Evolutionary conservation across 2,888 invertebrate genomes (phyloP), one percentile per base, ranked within the genome.

Genomic region (Ditylenchus weischeri): DNA sequence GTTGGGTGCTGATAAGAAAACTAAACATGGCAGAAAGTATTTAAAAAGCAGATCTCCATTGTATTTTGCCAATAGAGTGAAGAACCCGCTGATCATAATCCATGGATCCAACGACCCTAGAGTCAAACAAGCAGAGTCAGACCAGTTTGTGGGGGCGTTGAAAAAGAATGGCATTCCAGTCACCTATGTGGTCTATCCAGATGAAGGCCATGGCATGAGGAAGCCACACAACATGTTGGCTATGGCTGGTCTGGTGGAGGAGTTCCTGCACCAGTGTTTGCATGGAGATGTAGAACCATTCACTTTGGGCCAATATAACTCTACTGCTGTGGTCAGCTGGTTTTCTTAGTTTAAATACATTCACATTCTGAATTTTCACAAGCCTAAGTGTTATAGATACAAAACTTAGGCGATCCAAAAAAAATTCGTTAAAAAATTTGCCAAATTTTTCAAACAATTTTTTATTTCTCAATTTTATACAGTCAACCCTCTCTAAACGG

Each of bases 71-170:
- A 75, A 76, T 54, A 71, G 73, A 18, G 80, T 80, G 43, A 72
- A 71, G 65, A 76, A 76, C 35, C 81, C 82, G 15, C 67, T 81
- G 23, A 72, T 81, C 69, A 77, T 81, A 48, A 77, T 79, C 48
- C 80, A 82, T 68, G 82, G 82, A 23, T 75, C 80, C 58, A 82
- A 82, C 67, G 82, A 82, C 69, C 80, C 81, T 15, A 75, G 80
- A 38, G 82, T 82, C 61, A 76, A 76, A 62, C 79, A 83, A 62
- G 66, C 75, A 21, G 82, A 82, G 67, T 78, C 80, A 5, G 79
- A 81, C 63, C 81, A 80, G 67, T 79, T 81, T 66, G 81, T 81
- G 23, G 70, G 70, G 18, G 80, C 78, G 19, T 69, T 81, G 13
- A 76, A 81, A 68, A 73, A 74, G 67, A 79, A 78, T 64, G 72